phyloP scores from a whole-genome alignment of 2,888 invertebrate species.

The Sphaerophoria taeniata region DNA sequence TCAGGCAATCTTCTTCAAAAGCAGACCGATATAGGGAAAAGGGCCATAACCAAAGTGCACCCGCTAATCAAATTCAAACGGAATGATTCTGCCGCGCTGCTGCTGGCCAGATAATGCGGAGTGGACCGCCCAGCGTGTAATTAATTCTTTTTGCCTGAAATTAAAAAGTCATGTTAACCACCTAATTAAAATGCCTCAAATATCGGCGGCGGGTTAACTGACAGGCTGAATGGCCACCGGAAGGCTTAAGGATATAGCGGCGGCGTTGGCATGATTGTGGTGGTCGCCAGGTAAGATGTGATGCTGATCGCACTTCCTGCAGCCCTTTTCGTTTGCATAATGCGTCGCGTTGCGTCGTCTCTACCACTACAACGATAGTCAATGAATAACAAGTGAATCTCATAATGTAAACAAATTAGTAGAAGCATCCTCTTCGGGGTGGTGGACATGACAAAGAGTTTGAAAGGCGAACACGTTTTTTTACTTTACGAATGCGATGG shows the following conservation, averaged over 20 bases:
- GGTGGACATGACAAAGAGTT: conserved; percentile 75
- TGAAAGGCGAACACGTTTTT: conserved; percentile 83
- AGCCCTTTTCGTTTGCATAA: conserved; percentile 75
- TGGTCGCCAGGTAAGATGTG: conserved; percentile 68
- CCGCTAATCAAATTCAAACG: conserved; percentile 73
- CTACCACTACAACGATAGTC: conserved; percentile 44
- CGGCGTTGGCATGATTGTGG: conserved; percentile 51
- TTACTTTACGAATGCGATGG: conserved; percentile 79
- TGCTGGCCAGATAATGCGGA: not conserved
- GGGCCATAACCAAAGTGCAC: conserved; percentile 59
- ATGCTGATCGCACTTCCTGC: conserved; percentile 71
- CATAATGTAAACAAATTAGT: conserved; percentile 82
- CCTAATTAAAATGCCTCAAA: conserved; percentile 82
- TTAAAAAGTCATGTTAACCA: conserved; percentile 83
- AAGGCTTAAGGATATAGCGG: conserved; percentile 22
- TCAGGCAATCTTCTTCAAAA: conserved; percentile 40
- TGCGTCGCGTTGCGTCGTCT: conserved; percentile 5
- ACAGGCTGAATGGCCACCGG: conserved; percentile 40
- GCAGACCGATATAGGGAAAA: conserved; percentile 56
- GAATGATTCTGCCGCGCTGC: conserved; percentile 45
- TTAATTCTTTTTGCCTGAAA: conserved; percentile 82
- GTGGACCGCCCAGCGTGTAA: conserved; percentile 82
- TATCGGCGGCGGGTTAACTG: conserved; percentile 54
- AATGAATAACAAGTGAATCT: conserved; percentile 80
- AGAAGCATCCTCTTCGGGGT: conserved; percentile 75